phyloP scores from a whole-genome alignment of 92 coral and sea anemone species.

The Blastomussa wellsi region DNA sequence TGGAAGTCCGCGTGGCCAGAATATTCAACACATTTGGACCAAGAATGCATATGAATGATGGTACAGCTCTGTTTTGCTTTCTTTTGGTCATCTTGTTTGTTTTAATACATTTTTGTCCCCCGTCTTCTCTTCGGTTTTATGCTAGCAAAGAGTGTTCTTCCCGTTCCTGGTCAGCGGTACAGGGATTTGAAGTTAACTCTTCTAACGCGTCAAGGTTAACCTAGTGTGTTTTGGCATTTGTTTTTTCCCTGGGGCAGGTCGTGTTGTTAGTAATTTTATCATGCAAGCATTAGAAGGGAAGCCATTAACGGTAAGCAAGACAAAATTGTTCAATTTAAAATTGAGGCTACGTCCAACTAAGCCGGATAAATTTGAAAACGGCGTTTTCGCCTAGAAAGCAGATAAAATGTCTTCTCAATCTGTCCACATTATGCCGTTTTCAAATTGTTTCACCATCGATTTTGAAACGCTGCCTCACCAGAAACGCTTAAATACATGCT shows the following conservation, averaged over 20 bases:
- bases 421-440: too few species aligned
- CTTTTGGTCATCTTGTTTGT: background rate
- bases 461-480: too few species aligned
- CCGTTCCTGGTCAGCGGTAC: background rate
- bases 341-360: too few species aligned
- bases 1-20: slow-evolving; percentile 94
- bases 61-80: slow-evolving; percentile 27
- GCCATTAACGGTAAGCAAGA: slow-evolving; percentile 78
- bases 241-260: slow-evolving; percentile 58
- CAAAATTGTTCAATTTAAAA: background rate
- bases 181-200: background rate
- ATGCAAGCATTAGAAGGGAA: slow-evolving; percentile 92
- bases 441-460: too few species aligned
- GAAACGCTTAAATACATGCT: too few species aligned
- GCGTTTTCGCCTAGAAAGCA: too few species aligned
- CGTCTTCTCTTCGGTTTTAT: background rate
- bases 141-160: too few species aligned
- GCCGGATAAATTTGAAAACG: too few species aligned
- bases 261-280: slow-evolving; percentile 96
- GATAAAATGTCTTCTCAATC: too few species aligned
- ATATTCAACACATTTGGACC: slow-evolving; percentile 99
- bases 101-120: background rate
- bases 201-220: background rate
- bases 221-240: background rate
- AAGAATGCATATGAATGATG: slow-evolving; percentile 99